These are phyloP conservation scores for Drosophila paranaensis DNA, from an alignment of 2,888 invertebrate species.

Conservation along the genomic window DNA sequence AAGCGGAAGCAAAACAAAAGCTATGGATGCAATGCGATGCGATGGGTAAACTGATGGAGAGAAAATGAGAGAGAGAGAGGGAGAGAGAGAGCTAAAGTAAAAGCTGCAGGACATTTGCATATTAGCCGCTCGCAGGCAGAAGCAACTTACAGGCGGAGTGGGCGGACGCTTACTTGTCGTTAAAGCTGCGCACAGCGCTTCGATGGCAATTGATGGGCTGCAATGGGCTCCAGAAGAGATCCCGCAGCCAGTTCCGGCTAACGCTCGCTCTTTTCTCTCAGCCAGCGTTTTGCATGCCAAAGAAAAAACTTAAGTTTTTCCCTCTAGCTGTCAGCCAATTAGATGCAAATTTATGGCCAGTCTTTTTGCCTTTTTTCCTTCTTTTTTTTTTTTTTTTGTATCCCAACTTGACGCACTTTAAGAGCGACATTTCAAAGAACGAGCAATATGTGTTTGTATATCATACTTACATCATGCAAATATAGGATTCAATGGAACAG, in stretches of 20 bases:
- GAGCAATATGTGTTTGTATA: slow-evolving; percentile 25
- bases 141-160: slow-evolving; percentile 20
- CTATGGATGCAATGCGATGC: slow-evolving; percentile 43
- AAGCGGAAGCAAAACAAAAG: slow-evolving; percentile 71
- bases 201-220: slow-evolving; percentile 60
- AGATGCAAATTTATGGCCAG: slow-evolving; percentile 74
- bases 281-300: slow-evolving; percentile 46
- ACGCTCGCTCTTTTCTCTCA: slow-evolving; percentile 34
- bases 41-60: not conserved
- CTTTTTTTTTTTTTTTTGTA: not conserved
- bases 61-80: slow-evolving; percentile 1
- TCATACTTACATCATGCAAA: not conserved
- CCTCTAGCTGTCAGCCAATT: slow-evolving; percentile 69
- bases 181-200: slow-evolving; percentile 52
- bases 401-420: slow-evolving; percentile 13
- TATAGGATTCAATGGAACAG: not conserved
- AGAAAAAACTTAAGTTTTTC: slow-evolving; percentile 36
- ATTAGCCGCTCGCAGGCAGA: slow-evolving; percentile 64
- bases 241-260: slow-evolving; percentile 12
- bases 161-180: slow-evolving; percentile 45
- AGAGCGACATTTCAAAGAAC: slow-evolving; percentile 20
- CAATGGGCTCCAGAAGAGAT: slow-evolving; percentile 8
- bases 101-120: slow-evolving; percentile 77
- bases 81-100: slow-evolving; percentile 58
- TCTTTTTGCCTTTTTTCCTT: slow-evolving; percentile 17